These are phyloP conservation scores for Leptinotarsa texana DNA, from an alignment of 1,140 invertebrate species.

Conservation along the genomic window DNA sequence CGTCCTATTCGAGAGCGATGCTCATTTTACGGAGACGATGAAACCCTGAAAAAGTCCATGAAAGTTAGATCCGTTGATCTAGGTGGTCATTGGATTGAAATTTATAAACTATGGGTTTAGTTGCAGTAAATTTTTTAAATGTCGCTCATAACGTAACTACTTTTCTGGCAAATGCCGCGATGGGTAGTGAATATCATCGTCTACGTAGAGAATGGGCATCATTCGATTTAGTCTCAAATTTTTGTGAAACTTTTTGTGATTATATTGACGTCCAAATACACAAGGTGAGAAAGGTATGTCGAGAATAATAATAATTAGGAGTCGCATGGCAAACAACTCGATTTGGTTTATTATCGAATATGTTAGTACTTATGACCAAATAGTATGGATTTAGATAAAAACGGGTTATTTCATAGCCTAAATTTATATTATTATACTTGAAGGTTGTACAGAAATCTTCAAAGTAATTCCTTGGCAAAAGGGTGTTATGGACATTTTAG, in stretches of 20 bases:
- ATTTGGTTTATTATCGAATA: not conserved
- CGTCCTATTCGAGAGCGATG: not conserved
- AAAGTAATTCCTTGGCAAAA: not conserved
- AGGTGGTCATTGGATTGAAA: not conserved
- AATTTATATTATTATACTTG: not conserved
- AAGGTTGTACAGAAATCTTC: not conserved
- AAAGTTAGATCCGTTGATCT: not conserved
- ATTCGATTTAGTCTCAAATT: not conserved
- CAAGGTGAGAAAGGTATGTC: not conserved
- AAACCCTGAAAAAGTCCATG: not conserved
- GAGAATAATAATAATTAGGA: not conserved
- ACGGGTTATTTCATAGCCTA: not conserved
- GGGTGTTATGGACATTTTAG: not conserved
- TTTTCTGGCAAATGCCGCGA: not conserved
- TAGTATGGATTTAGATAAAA: not conserved
- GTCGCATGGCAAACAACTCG: not conserved
- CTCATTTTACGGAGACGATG: not conserved
- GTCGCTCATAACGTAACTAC: not conserved
- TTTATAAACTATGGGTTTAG: not conserved
- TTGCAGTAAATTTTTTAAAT: not conserved
- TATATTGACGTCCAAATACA: conserved; percentile 1
- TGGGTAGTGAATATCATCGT: not conserved
- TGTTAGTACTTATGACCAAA: not conserved
- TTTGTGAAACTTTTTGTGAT: conserved; percentile 8
- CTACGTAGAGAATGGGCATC: not conserved